A percentile compares a stretch with the other conserved stretches of the same genome.
Conservation (phyloP, 2,797 vertebrate genomes). For the Astyanax mexicanus region DNA sequence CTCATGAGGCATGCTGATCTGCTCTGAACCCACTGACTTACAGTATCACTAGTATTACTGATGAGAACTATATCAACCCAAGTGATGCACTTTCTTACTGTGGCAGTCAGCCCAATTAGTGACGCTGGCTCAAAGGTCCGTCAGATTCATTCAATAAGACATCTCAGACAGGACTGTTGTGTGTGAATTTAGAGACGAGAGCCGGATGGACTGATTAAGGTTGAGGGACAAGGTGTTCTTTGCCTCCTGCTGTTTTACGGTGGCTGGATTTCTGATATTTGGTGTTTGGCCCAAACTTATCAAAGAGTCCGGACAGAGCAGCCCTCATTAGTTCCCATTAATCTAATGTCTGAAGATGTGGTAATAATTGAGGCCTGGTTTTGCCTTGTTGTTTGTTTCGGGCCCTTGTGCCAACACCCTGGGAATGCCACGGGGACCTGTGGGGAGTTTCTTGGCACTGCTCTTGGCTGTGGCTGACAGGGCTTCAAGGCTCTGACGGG, state of each 20-base stretch:
- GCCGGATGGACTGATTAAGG: slow-evolving; percentile 4
- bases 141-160: not conserved
- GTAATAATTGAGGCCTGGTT: not conserved
- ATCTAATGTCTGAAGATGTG: slow-evolving; percentile 8
- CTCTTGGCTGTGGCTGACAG: slow-evolving; percentile 20
- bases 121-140: slow-evolving; percentile 11
- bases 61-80: too few relatives aligned
- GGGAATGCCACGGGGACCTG: slow-evolving; percentile 9
- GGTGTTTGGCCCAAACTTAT: slow-evolving; percentile 3
- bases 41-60: too few relatives aligned
- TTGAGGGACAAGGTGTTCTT: slow-evolving; percentile 18
- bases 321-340: slow-evolving; percentile 35
- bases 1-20: not conserved
- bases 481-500: too few relatives aligned
- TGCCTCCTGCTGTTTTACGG: not conserved
- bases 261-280: not conserved
- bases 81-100: not conserved
- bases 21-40: slow-evolving; percentile 20
- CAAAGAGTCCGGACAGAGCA: slow-evolving; percentile 1
- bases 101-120: not conserved
- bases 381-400: not conserved
- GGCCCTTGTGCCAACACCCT: not conserved
- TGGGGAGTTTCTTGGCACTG: slow-evolving; percentile 28
- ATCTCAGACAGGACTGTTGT: not conserved
- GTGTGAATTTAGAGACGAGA: not conserved